These are phyloP conservation scores for Enoplosus armatus DNA, from an alignment of 2,797 vertebrate species.

Conservation along the genomic window DNA sequence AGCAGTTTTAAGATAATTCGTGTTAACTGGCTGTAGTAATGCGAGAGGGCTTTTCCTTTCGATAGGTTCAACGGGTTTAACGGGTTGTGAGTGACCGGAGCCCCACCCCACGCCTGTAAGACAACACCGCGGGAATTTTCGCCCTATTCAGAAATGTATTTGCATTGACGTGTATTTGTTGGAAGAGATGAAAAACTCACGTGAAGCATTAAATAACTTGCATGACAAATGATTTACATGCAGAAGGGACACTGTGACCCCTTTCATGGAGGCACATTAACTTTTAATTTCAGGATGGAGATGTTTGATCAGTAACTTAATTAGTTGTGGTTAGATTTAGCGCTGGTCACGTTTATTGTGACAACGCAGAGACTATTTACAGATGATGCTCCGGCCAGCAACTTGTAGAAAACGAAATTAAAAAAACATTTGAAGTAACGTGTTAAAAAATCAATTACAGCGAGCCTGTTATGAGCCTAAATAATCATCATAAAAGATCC, in stretches of 20 bases:
- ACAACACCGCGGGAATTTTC: background rate
- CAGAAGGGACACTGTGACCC: no score
- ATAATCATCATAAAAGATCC: background rate
- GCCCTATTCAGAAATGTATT: fast-evolving
- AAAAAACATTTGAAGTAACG: background rate
- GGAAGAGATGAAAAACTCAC: background rate
- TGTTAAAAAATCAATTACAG: background rate
- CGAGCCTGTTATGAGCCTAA: background rate
- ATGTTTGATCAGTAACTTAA: background rate
- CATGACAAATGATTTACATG: background rate
- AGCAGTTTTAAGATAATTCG: background rate
- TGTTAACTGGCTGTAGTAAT: background rate
- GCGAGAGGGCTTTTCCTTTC: background rate
- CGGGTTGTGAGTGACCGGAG: background rate
- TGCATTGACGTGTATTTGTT: background rate
- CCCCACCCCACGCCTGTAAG: background rate
- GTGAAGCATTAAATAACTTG: background rate
- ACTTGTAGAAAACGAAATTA: background rate
- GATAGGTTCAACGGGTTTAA: background rate
- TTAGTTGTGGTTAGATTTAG: background rate
- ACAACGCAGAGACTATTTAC: background rate
- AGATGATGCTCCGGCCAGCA: background rate
- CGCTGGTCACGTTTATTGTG: background rate
- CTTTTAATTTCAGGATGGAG: background rate
- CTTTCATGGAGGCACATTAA: background rate